phyloP scores from a whole-genome alignment of 2,888 invertebrate species.

The Aphidoletes aphidimyza region DNA sequence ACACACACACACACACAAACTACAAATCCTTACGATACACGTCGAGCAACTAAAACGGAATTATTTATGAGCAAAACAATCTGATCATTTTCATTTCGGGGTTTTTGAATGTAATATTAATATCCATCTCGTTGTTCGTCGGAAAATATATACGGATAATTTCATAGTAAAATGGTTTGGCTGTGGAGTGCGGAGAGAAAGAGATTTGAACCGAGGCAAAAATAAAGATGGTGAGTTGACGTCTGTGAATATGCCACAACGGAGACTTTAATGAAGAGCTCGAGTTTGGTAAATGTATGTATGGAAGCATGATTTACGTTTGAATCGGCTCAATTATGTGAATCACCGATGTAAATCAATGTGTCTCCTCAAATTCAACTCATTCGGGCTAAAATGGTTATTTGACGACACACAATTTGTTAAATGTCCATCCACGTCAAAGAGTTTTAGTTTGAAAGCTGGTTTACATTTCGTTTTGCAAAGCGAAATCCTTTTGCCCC shows the following conservation, averaged over 20 bases:
- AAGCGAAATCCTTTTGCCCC: neutral
- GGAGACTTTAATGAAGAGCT: constrained; percentile 12
- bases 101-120: constrained; percentile 16
- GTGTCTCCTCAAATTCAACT: constrained; percentile 10
- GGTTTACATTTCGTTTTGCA: neutral
- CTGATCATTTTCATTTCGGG: constrained; percentile 31
- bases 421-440: constrained; percentile 3
- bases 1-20: too few species aligned
- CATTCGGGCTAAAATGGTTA: neutral
- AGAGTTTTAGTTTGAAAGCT: neutral
- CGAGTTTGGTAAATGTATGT: constrained; percentile 22
- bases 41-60: constrained; percentile 13
- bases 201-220: neutral
- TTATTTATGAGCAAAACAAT: constrained; percentile 36
- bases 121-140: constrained; percentile 18
- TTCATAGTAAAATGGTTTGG: neutral
- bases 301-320: constrained; percentile 30
- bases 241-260: neutral
- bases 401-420: constrained; percentile 26
- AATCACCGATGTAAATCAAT: constrained; percentile 32
- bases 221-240: neutral
- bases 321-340: neutral
- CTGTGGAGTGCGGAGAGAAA: too few species aligned
- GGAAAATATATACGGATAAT: constrained; percentile 9
- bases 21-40: neutral